Percentiles rank a stretch among this genome's conserved stretches.
Evolutionary conservation across 2,113 vertebrate genomes (phyloP).

Genomic region (Cynopterus brachyotis): DNA sequence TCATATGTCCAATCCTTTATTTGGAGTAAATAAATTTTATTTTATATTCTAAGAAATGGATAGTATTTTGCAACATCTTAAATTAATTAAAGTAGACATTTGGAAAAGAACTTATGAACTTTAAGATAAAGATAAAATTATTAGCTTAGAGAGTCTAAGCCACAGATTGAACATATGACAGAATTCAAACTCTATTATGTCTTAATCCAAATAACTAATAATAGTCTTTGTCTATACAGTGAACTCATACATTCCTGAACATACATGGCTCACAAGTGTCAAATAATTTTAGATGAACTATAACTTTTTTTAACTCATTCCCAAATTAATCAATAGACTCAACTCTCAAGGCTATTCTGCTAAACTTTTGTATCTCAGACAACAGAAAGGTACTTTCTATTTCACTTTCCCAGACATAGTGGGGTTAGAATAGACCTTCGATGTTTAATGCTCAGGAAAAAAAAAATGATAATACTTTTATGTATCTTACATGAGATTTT

Average conservation of each 20-base stretch:
- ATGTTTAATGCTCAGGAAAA: background rate
- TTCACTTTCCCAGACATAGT: background rate
- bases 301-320: background rate
- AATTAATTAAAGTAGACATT: background rate
- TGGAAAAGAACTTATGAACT: background rate
- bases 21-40: background rate
- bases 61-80: background rate
- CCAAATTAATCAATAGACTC: background rate
- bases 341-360: background rate
- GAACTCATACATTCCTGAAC: background rate
- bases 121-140: background rate
- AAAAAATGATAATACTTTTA: background rate
- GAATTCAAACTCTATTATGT: background rate
- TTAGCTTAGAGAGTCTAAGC: background rate
- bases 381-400: background rate
- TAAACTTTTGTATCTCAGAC: background rate
- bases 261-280: background rate
- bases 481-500: background rate
- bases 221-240: background rate
- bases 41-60: background rate
- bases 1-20: background rate
- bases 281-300: background rate
- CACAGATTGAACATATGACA: background rate
- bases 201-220: background rate
- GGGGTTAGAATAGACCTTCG: background rate